A percentile compares a stretch with the other conserved stretches of the same genome.
phyloP scores from a whole-genome alignment of 2,113 vertebrate species.

The Ranitomeya imitator region DNA sequence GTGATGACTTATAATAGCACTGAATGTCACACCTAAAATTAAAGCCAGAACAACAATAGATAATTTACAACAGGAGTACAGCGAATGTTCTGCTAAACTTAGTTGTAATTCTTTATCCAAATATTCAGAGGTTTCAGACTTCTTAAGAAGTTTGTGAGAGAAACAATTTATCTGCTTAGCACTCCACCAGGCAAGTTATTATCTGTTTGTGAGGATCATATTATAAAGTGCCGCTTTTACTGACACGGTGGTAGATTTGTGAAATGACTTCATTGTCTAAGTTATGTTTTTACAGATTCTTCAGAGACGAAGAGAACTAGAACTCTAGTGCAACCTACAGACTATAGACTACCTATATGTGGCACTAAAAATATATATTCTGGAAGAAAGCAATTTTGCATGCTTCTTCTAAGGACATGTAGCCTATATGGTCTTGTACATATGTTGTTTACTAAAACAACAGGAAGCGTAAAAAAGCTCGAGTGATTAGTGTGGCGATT shows the following conservation, averaged over 20 bases:
- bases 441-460: too few species aligned
- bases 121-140: not conserved
- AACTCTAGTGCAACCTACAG: too few species aligned
- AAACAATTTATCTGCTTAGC: constrained; percentile 34
- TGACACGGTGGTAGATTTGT: constrained; percentile 1
- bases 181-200: constrained; percentile 36
- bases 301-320: too few species aligned
- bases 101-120: not conserved
- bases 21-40: not conserved
- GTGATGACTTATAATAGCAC: not conserved
- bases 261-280: constrained; percentile 23
- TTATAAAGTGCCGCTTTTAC: constrained; percentile 6
- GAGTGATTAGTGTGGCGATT: too few species aligned
- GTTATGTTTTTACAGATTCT: constrained; percentile 8
- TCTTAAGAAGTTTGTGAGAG: not conserved
- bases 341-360: too few species aligned
- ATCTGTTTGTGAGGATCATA: constrained; percentile 30
- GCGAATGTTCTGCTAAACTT: not conserved
- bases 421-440: too few species aligned
- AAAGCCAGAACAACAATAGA: not conserved
- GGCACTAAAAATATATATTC: too few species aligned
- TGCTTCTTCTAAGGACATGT: too few species aligned
- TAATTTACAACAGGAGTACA: not conserved
- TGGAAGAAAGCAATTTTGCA: too few species aligned
- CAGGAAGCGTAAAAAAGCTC: too few species aligned